Base-by-base conservation (phyloP, 1,140 invertebrate species). In the Macrobrachium nipponense region DNA sequence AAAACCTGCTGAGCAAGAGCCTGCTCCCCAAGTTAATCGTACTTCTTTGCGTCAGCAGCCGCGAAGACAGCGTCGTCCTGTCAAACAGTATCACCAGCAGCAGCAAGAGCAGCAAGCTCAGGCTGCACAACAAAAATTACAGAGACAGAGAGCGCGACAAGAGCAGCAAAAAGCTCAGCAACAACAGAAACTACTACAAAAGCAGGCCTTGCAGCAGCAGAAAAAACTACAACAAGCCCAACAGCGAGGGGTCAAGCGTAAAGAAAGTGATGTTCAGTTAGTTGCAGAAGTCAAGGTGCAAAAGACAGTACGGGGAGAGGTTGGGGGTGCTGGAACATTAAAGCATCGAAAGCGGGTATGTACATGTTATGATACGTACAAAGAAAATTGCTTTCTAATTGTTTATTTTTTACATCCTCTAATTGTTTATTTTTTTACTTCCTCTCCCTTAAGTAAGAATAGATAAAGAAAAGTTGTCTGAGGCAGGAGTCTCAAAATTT, bases 301-400 rank as follows among this genome's bases (percentile, higher is more conserved):
- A 79, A 87, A 87, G 66, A 87, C 85, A 23, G 80, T 43, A 15
- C 85, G 85, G 20, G 79, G 85, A n/a, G 85, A 87, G 62, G 85
- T 87, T 20, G 85, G 85, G 14, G 85, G 85, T 43, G 85, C 85
- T 17, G 85, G 85, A 4, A 87, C 85, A 18, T 60, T 87, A 17
- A 87, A 87, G 62, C 70, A 82, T 44, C 60, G 85, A 4, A 87
- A 87, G 59, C 77, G 80, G 62, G 85, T 87, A 44, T 66, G 85
- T n/a, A 51, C 8, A 10, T 51, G 7, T 8, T 51, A 10, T 51
- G 51, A 51, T 44, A 59, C n/a, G n/a, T n/a, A n/a, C 15, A 6
- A 0, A 44, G 12, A 18, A 17, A 14, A n/a, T n/a, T n/a, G n/a
- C n/a, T n/a, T n/a, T n/a, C n/a, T n/a, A n/a, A n/a, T n/a, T 77